Base-by-base conservation (phyloP, 1,140 invertebrate species). In the Micrasema longulum region DNA sequence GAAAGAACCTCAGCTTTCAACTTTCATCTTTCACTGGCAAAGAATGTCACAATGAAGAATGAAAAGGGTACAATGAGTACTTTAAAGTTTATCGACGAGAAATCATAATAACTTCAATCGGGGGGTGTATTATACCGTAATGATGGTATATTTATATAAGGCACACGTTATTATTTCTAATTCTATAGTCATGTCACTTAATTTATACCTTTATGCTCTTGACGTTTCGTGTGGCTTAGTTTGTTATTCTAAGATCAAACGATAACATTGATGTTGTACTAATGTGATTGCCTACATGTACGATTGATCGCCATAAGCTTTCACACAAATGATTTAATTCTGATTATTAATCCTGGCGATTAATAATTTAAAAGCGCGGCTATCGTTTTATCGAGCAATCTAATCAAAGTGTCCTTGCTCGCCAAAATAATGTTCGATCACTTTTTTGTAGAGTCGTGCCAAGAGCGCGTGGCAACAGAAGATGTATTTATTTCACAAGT, bases 271-370 rank as follows among this genome's bases (percentile, higher is more conserved):
- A 64, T 31, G 60, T n/a, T 18, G 14, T 14, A 26, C 41, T 64
- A 64, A 64, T 64, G 60, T 45, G 38, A 64, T 64, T 64, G 60
- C 60, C 60, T 45, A 10, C 36, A 35, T 22, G 10, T 38, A 0
- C 23, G 57, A 48, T 22, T 64, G 60, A 64, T 64, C 45, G 60
- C 26, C 22, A 64, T 31, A 64, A 64, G 60, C 60, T 64, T 64
- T 64, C 43, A 64, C 12, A 22, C 3, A 18, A 64, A 64, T 64
- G 60, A 64, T 64, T 64, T 64, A 22, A 64, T 64, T 64, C 16
- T 64, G 60, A 64, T 64, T 64, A 22, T 23, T 38, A 60, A 60
- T 60, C 55, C 38, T 11, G 7, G 26, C 7, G 26, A 7, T 4
- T 31, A 31, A 31, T 31, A 31, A 31, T 31, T 31, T 31, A 31